Base-by-base conservation (phyloP, 1,140 invertebrate genomes). In the Zaprionus lachaisei region DNA sequence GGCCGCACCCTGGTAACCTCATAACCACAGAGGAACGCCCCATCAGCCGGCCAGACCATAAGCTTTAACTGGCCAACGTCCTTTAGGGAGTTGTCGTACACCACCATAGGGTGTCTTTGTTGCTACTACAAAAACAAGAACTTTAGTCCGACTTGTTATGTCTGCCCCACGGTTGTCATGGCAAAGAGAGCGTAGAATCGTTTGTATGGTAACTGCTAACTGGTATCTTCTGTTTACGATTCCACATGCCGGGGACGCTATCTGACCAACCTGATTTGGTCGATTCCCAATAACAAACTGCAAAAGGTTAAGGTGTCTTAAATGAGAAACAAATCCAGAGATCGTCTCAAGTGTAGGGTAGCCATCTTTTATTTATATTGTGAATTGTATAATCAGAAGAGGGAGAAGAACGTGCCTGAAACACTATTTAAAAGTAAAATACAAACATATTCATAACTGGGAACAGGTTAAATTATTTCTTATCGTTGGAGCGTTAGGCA, bases 111-210 rank as follows among this genome's bases (percentile, higher is more conserved):
- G 22, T 70, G 12, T 31, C 78, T 12, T 51, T 63, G 1, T 63
- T 85, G 72, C 80, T 87, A 24, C 72, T 62, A 55, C 69, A 24
- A 66, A 64, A 71, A 68, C 83, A 87, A 83, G 80, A 87, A 89
- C 73, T 72, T 71, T 69, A 55, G 47, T 62, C 67, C 38, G 72
- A 83, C 73, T 71, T 84, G 84, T 89, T 87, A 58, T 89, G 80
- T 58, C 70, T 60, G 73, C 74, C 74, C 44, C 47, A 47, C 20
- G 71, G 83, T 87, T 89, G 81, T 70, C 85, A 87, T 81, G 75
- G 73, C 24, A 56, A 76, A 41, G 51, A 47, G 65, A 57, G 34
- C 26, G 31, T 28, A 72, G 61, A 77, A 41, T 17, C 26, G 64
- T 44, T 34, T 37, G 31, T 64, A 26, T 11, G 31, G 26, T 51